Evolutionary conservation across 2,113 vertebrate species (phyloP).

Genomic region (Arenaria interpres): DNA sequence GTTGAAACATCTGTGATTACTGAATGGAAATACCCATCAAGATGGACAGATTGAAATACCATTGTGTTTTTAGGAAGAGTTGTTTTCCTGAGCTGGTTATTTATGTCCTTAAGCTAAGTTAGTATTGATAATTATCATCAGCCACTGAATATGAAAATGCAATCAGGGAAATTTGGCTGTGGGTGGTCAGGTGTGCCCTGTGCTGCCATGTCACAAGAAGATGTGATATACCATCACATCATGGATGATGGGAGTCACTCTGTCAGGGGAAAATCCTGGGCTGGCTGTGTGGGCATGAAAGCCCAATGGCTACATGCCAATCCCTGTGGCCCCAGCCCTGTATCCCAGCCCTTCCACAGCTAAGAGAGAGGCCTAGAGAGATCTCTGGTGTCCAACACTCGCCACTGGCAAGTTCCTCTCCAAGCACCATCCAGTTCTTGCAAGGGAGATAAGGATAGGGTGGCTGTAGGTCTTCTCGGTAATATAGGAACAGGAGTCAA

Average conservation of each 20-base stretch:
- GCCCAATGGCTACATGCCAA: not conserved
- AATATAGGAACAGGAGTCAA: not conserved
- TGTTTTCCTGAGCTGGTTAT: not conserved
- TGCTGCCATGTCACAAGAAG: not conserved
- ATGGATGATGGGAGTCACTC: not conserved
- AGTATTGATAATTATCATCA: not conserved
- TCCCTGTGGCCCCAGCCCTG: not conserved
- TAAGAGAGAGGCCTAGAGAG: not conserved
- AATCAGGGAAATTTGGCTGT: not conserved
- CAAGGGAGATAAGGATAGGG: not conserved
- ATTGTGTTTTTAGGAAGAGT: not conserved
- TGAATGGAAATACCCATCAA: not conserved
- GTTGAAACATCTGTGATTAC: not conserved
- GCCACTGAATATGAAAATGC: not conserved
- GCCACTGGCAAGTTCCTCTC: not conserved
- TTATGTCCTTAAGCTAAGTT: not conserved
- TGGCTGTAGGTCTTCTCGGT: not conserved
- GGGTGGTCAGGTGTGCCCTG: not conserved
- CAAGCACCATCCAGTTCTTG: not conserved
- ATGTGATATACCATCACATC: not conserved
- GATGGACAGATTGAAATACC: not conserved
- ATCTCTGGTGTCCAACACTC: not conserved
- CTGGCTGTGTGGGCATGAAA: not conserved
- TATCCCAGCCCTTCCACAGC: not conserved
- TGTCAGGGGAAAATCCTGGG: not conserved